phyloP scores from a whole-genome alignment of 2,797 vertebrate genomes.

The Acrocephalus scirpaceus region DNA sequence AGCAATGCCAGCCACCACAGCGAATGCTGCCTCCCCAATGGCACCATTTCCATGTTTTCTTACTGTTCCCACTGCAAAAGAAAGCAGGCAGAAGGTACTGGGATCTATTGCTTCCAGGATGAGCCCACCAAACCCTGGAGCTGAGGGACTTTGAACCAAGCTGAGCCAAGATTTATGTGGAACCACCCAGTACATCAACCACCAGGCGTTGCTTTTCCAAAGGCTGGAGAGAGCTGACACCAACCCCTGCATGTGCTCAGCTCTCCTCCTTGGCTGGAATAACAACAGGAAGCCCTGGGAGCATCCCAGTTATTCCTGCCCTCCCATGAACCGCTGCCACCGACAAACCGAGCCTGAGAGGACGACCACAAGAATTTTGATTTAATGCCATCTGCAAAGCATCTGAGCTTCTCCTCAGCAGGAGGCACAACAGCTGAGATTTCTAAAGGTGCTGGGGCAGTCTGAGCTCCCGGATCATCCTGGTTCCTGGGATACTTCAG shows the following conservation, averaged over 20 bases:
- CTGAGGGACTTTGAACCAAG: background rate
- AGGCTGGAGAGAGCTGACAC: background rate
- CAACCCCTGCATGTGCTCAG: fast-evolving
- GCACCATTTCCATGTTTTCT: background rate
- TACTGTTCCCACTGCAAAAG: background rate
- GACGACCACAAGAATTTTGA: background rate
- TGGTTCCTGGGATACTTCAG: background rate
- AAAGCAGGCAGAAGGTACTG: background rate
- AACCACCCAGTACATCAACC: background rate
- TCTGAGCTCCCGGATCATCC: background rate
- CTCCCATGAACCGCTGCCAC: background rate
- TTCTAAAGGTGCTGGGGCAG: background rate
- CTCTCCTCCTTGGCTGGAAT: background rate
- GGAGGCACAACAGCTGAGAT: background rate
- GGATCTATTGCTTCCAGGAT: background rate
- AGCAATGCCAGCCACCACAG: background rate
- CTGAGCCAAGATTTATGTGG: background rate
- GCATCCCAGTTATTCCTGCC: background rate
- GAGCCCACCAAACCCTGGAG: background rate
- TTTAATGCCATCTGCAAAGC: background rate
- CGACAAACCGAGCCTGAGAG: background rate
- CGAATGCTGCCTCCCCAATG: background rate
- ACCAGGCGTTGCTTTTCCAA: background rate
- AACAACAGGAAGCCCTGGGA: background rate
- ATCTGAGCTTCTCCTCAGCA: background rate